Evolutionary conservation across 2,888 invertebrate genomes (phyloP).

Genomic region (Caenorhabditis japonica): DNA sequence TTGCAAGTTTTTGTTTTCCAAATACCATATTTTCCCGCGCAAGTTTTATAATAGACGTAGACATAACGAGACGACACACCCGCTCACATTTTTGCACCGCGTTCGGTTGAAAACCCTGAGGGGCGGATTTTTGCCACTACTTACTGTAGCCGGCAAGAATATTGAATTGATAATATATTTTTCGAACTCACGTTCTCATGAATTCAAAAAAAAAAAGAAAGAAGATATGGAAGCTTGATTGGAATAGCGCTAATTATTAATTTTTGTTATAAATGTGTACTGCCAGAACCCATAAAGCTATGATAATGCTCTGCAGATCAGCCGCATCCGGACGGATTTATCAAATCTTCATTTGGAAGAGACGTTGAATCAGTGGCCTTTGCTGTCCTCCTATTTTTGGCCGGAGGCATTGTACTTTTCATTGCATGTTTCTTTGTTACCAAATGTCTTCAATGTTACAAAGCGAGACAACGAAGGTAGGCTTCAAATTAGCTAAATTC

Average conservation of each 20-base stretch:
- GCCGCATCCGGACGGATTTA: conserved; percentile 36
- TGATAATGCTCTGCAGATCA: conserved; percentile 5
- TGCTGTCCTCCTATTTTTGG: conserved; percentile 56
- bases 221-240: not conserved
- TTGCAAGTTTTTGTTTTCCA: too few relatives aligned
- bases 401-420: conserved; percentile 58
- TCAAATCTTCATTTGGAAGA: conserved; percentile 55
- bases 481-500: too few relatives aligned
- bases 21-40: too few relatives aligned
- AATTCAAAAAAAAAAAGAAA: too few relatives aligned
- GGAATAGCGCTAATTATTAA: not conserved
- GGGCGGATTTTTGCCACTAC: too few relatives aligned
- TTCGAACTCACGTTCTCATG: too few relatives aligned
- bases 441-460: conserved; percentile 63
- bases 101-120: too few relatives aligned
- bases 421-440: conserved; percentile 61
- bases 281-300: conserved; percentile 6
- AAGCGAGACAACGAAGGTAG: conserved; percentile 60
- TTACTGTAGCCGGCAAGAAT: too few relatives aligned
- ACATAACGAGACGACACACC: too few relatives aligned
- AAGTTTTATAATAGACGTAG: too few relatives aligned
- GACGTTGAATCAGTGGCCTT: conserved; percentile 62
- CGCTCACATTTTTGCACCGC: too few relatives aligned
- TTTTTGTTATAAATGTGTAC: not conserved
- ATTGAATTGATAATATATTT: too few relatives aligned